A percentile compares a stretch with the other conserved stretches of the same genome.
Conservation (phyloP, 2,888 invertebrate species). For the Plutella xylostella region DNA sequence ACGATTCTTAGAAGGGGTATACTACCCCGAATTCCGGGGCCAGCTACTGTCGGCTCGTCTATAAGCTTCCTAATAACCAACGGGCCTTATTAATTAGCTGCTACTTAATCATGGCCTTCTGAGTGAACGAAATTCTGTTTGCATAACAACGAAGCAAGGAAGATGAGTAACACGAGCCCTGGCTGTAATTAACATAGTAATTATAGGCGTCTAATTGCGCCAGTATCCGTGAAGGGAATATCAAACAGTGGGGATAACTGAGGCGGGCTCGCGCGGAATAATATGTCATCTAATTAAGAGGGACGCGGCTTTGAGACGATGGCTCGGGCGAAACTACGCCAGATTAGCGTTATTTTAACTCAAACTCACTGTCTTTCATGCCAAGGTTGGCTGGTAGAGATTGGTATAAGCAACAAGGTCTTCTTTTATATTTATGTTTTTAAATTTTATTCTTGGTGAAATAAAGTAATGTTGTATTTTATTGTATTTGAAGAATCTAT, state of each 20-base stretch:
- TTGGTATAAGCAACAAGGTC: too few species aligned
- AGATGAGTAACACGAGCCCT: conserved; percentile 52
- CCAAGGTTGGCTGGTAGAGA: too few species aligned
- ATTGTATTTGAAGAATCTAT: too few species aligned
- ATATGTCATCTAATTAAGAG: conserved; percentile 51
- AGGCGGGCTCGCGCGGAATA: conserved; percentile 26
- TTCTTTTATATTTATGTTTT: too few species aligned
- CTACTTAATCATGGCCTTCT: conserved; percentile 25
- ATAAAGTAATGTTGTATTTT: too few species aligned
- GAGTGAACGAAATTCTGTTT: conserved; percentile 45
- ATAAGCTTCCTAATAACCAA: too few species aligned
- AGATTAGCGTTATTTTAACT: too few species aligned
- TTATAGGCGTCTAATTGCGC: conserved; percentile 65
- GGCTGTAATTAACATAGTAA: conserved; percentile 65
- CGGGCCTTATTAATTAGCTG: conserved; percentile 49
- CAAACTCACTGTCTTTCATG: too few species aligned
- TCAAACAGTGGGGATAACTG: conserved; percentile 49
- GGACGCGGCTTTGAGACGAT: background rate
- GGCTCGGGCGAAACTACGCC: too few species aligned
- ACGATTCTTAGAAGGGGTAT: too few species aligned
- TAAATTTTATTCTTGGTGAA: too few species aligned
- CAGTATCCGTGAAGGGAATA: conserved; percentile 59
- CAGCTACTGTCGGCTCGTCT: conserved; percentile 33
- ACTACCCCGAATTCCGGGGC: too few species aligned
- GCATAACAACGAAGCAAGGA: conserved; percentile 46